These are phyloP conservation scores for Tuberolachnus salignus DNA, from an alignment of 2,888 invertebrate species.

Conservation along the genomic window DNA sequence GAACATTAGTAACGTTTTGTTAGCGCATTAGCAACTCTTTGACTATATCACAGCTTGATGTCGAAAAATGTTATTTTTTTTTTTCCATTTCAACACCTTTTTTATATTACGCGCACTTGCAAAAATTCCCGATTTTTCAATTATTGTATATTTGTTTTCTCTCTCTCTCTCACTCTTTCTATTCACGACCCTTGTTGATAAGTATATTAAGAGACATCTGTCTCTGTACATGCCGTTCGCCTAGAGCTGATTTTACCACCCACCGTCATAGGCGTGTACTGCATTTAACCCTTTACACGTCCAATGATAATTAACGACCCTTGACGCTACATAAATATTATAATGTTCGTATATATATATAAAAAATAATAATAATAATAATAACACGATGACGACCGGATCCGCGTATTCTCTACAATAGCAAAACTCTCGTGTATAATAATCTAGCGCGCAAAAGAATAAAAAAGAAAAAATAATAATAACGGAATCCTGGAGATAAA, in stretches of 20 bases:
- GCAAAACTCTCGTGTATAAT: too few species aligned
- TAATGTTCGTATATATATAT: neutral
- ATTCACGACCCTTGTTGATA: slow-evolving; percentile 14
- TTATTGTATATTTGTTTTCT: slow-evolving; percentile 17
- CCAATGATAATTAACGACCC: slow-evolving; percentile 39
- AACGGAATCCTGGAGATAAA: too few species aligned
- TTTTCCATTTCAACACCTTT: slow-evolving; percentile 45
- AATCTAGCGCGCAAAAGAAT: neutral
- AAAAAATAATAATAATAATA: too few species aligned
- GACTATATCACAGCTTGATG: slow-evolving; percentile 49
- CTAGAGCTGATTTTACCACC: slow-evolving; percentile 34
- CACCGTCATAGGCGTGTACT: slow-evolving; percentile 29
- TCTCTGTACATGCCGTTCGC: slow-evolving; percentile 15
- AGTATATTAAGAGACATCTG: slow-evolving; percentile 54
- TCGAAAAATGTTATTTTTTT: slow-evolving; percentile 17
- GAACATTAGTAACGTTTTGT: slow-evolving; percentile 34
- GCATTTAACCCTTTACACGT: neutral
- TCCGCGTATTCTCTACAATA: too few species aligned
- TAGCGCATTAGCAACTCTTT: slow-evolving; percentile 50
- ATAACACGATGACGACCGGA: neutral
- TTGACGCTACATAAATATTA: neutral
- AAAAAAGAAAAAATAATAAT: too few species aligned
- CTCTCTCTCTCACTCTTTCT: neutral
- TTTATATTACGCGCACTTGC: slow-evolving; percentile 25
- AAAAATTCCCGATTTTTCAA: slow-evolving; percentile 37